Percentiles rank a stretch among this genome's conserved stretches.
phyloP scores from a whole-genome alignment of 1,140 invertebrate species.

The Saccostrea echinata region DNA sequence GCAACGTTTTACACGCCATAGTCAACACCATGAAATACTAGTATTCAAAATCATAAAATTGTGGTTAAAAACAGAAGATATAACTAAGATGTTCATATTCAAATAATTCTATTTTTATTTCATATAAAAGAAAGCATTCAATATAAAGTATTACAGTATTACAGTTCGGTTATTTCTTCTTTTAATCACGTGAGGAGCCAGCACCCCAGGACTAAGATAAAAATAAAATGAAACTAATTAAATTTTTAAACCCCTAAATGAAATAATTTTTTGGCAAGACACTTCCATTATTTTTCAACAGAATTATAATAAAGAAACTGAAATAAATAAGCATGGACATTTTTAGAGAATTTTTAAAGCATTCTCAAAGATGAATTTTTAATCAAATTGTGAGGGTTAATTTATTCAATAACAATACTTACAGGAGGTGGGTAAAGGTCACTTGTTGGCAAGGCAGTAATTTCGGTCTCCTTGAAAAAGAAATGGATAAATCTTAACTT shows the following conservation, averaged over 20 bases:
- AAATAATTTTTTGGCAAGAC: neutral
- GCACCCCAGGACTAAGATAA: neutral
- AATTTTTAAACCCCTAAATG: neutral
- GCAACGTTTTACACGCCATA: no score
- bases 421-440: neutral
- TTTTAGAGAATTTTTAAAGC: neutral
- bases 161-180: neutral
- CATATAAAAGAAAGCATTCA: no score
- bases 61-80: no score
- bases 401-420: neutral
- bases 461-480: neutral
- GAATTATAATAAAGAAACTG: neutral
- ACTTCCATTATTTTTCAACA: neutral
- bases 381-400: neutral
- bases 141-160: no score
- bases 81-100: no score
- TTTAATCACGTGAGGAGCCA: neutral
- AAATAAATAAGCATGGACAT: neutral
- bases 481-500: neutral
- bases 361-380: neutral
- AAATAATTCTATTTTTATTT: no score
- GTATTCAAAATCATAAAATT: no score
- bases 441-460: neutral
- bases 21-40: no score
- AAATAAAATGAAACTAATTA: neutral